Conservation (phyloP, 1,140 invertebrate genomes). For the Acromyrmex echinatior region DNA sequence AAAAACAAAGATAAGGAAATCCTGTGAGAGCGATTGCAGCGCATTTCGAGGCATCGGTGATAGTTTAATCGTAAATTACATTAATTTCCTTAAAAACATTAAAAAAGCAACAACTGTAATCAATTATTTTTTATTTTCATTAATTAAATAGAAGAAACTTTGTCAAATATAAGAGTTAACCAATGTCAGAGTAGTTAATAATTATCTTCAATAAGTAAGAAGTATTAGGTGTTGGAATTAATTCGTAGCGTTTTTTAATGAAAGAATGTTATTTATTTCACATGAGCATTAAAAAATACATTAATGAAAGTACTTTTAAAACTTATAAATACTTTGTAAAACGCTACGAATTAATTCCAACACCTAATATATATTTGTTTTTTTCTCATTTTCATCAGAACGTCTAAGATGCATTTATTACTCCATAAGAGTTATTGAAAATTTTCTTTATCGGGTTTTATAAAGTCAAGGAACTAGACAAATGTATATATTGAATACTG, state of each 20-base stretch:
- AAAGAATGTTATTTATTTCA: too few species aligned
- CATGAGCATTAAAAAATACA: too few species aligned
- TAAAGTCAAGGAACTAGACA: neutral
- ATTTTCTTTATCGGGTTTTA: neutral
- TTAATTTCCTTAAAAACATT: neutral
- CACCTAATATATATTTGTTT: neutral
- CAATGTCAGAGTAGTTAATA: neutral
- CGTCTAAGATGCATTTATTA: neutral
- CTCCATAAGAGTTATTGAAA: neutral
- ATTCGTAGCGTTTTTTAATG: too few species aligned
- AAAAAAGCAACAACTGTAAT: neutral
- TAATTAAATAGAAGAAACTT: neutral
- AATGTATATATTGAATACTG: neutral
- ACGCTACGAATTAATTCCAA: too few species aligned
- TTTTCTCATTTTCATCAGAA: neutral
- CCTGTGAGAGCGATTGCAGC: constrained; percentile 34
- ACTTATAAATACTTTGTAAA: too few species aligned
- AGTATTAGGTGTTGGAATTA: too few species aligned
- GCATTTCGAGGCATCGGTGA: constrained; percentile 61
- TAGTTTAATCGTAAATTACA: neutral
- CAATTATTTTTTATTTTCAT: neutral
- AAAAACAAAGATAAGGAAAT: constrained; percentile 73
- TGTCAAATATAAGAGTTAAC: neutral
- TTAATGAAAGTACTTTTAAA: too few species aligned
- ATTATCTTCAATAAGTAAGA: neutral